Evolutionary conservation across 1,140 invertebrate genomes (phyloP), one percentile per base, ranked within the genome.

Genomic region (Oedothorax gibbosus): DNA sequence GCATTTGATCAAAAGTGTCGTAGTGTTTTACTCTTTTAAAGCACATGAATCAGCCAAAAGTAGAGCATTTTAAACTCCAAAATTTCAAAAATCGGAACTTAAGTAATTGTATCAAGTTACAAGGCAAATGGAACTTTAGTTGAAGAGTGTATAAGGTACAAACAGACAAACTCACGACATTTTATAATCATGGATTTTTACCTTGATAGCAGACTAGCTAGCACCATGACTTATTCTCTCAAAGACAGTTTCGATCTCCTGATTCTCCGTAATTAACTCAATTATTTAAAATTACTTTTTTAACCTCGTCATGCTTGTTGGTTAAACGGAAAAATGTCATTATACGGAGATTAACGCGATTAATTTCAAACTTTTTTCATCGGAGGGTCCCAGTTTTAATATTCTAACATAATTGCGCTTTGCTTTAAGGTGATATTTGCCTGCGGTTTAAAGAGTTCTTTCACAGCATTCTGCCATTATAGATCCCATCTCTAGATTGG

Each of bases 281-380:
- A 75, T 50, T 75, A 75, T 75, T 75, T 9, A 75, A 75, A 75
- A 75, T 75, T 75, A 75, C 72, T 75, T 57, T 75, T 75, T 75
- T 51, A 57, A 75, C 57, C 72, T 75, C 72, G 72, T 35, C 54
- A 75, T 75, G 72, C 72, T 35, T 21, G 72, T 75, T 75, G 72
- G 57, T 35, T 75, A 60, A 75, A 75, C 72, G 72, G 53, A 75
- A 75, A 75, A 75, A 75, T 75, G 53, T 57, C 72, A 75, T 75
- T 75, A 75, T 57, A 57, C 54, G 72, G 72, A 75, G 72, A 75
- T 75, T 75, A 75, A 75, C 72, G 20, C 72, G 53, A 75, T 75
- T 75, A 75, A 75, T 75, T 75, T 75, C 72, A 57, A 21, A 21
- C 72, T 75, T 75, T 75, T 57, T 56, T 57, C 72, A 21, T 21